Evolutionary conservation across 1,140 invertebrate species (phyloP).

Genomic region (Listronotus bonariensis): DNA sequence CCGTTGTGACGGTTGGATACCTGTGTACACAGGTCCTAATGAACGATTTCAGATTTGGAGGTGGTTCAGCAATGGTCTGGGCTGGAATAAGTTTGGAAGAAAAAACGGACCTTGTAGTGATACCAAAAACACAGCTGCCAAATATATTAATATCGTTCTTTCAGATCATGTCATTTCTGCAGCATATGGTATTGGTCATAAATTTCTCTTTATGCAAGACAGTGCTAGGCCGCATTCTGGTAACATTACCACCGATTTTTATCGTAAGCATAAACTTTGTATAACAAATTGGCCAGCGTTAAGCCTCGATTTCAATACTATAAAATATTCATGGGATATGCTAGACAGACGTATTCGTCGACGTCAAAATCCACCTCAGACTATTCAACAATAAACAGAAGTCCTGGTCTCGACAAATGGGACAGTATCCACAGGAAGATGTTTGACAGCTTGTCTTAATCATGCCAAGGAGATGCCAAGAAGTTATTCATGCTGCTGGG

Average conservation of each 20-base stretch:
- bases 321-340: neutral
- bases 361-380: neutral
- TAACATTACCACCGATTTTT: constrained; percentile 2
- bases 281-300: neutral
- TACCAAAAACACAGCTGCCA: no score
- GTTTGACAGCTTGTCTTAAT: no score
- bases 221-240: neutral
- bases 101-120: no score
- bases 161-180: constrained; percentile 1
- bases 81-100: no score
- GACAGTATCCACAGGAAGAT: neutral
- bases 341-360: neutral
- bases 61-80: no score
- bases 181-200: neutral
- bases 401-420: neutral
- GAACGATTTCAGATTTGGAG: no score
- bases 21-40: no score
- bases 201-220: constrained; percentile 3
- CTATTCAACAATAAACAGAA: constrained; percentile 1
- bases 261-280: neutral
- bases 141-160: neutral
- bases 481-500: no score
- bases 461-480: no score
- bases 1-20: no score
- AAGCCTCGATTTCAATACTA: neutral